Percentiles rank a stretch among this genome's conserved stretches.
Conservation (phyloP, 2,888 invertebrate genomes). For the Tetragonula carbonaria region DNA sequence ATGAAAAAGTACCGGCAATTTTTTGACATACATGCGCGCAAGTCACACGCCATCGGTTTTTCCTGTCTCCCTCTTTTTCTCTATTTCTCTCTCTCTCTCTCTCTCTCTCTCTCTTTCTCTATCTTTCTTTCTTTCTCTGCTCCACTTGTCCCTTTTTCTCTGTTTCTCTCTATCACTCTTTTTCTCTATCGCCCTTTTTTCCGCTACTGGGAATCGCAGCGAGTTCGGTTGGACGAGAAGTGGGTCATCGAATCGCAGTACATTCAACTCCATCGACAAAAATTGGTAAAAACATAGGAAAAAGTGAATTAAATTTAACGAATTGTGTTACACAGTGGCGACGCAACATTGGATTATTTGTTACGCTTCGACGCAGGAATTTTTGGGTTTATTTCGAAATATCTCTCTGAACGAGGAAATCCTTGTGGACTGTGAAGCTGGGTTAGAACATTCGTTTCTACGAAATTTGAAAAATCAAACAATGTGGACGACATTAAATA, state of each 20-base stretch:
- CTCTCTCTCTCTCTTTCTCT: background rate
- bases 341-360: background rate
- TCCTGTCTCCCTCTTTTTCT: background rate
- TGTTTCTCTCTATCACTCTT: too few species aligned
- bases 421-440: background rate
- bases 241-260: constrained; percentile 23
- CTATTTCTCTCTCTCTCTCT: background rate
- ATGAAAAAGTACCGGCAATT: constrained; percentile 36
- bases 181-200: background rate
- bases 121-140: background rate
- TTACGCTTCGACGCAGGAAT: background rate
- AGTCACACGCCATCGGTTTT: constrained; percentile 8
- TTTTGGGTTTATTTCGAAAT: background rate
- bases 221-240: constrained; percentile 1
- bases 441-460: too few species aligned
- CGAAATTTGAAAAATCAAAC: too few species aligned
- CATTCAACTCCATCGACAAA: constrained; percentile 4
- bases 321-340: background rate
- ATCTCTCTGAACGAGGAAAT: background rate
- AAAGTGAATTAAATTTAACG: constrained; percentile 19
- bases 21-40: constrained; percentile 17
- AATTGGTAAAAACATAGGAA: constrained; percentile 11
- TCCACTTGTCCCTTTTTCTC: too few species aligned
- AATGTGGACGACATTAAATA: too few species aligned
- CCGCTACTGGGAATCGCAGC: background rate